Percentiles rank a stretch among this genome's conserved stretches.
These are phyloP conservation scores for Atrichornis clamosus DNA, from an alignment of 2,113 vertebrate genomes.

Conservation along the genomic window DNA sequence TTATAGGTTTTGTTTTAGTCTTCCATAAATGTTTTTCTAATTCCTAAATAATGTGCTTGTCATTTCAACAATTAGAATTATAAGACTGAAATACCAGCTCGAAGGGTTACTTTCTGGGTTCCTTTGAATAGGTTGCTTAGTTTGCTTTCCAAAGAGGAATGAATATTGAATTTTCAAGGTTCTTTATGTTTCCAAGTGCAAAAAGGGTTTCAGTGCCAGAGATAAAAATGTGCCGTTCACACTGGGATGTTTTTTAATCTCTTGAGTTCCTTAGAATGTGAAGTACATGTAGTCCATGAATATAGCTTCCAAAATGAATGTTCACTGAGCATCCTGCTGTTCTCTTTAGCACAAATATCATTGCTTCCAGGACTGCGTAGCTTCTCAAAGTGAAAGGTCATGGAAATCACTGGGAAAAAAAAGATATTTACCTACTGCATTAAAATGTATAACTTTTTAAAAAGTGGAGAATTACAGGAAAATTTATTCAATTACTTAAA, in stretches of 20 bases:
- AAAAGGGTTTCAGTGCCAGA: neutral
- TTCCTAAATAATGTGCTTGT: neutral
- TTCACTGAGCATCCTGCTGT: neutral
- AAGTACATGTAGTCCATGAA: neutral
- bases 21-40: neutral
- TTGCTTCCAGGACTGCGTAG: neutral
- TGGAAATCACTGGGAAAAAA: neutral
- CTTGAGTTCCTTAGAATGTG: neutral
- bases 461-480: neutral
- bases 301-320: neutral
- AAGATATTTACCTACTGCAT: neutral
- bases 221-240: neutral
- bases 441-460: neutral
- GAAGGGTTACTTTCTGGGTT: neutral
- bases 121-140: neutral
- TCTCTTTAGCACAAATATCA: neutral
- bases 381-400: neutral
- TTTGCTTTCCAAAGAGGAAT: constrained; percentile 1
- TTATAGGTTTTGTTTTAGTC: neutral
- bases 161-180: constrained; percentile 12
- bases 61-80: neutral
- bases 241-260: constrained; percentile 5
- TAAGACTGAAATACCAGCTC: neutral
- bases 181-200: constrained; percentile 23
- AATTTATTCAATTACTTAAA: neutral